Evolutionary conservation across 2,888 invertebrate species (phyloP).

Genomic region (Argyresthia albistria): DNA sequence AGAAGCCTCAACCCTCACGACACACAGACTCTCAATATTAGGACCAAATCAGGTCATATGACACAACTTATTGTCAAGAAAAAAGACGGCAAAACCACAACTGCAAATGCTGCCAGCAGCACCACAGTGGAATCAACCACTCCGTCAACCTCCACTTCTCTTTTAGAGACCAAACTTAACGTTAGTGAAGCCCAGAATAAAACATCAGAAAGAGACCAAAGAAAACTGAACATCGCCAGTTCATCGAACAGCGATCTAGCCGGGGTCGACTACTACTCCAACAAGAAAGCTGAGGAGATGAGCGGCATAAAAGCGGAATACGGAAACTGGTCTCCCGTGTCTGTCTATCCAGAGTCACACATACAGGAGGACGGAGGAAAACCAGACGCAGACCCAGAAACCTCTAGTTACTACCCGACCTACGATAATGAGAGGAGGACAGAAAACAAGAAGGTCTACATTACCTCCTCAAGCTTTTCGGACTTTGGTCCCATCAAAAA

Average conservation of each 20-base stretch:
- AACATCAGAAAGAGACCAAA: conserved; percentile 56
- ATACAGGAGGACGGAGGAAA: conserved; percentile 57
- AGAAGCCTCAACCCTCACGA: conserved; percentile 83
- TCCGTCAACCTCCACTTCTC: conserved; percentile 31
- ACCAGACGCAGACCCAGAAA: conserved; percentile 50
- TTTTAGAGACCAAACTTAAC: conserved; percentile 23
- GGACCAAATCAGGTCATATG: conserved; percentile 81
- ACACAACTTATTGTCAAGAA: conserved; percentile 85
- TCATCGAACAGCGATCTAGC: conserved; percentile 56
- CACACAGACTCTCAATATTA: conserved; percentile 83
- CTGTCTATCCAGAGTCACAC: conserved; percentile 59
- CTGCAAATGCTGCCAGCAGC: conserved; percentile 28
- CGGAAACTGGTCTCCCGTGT: conserved; percentile 68
- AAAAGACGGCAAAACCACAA: conserved; percentile 70
- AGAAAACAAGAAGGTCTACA: conserved; percentile 61
- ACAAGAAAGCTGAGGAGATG: conserved; percentile 51
- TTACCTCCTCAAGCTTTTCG: conserved; percentile 55
- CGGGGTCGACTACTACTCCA: conserved; percentile 61
- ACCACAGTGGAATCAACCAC: conserved; percentile 42
- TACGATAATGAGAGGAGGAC: conserved; percentile 55
- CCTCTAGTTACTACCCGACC: conserved; percentile 57
- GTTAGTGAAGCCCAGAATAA: conserved; percentile 40
- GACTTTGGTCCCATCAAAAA: conserved; percentile 59
- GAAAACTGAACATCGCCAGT: conserved; percentile 49
- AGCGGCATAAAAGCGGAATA: conserved; percentile 62